Evolutionary conservation across 2,888 invertebrate species (phyloP).

Genomic region (Callinectes sapidus): DNA sequence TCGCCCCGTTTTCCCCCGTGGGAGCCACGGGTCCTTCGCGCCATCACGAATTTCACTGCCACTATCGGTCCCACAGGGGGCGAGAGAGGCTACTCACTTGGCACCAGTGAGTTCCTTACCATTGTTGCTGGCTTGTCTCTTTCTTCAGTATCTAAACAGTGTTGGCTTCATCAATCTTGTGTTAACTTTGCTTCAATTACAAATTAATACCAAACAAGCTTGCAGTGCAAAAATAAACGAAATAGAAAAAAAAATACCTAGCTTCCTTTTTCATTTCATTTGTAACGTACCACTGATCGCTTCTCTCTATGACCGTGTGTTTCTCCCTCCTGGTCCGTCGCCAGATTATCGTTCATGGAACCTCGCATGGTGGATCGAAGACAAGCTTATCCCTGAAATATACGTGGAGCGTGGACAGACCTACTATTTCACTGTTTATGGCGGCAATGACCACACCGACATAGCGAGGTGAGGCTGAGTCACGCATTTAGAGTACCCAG

Average conservation of each 20-base stretch:
- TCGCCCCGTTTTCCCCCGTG: constrained; percentile 81
- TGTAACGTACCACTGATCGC: neutral
- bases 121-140: neutral
- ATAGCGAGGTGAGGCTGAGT: constrained; percentile 79
- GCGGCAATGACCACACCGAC: constrained; percentile 83
- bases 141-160: neutral
- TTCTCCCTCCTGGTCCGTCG: neutral
- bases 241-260: neutral
- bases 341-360: constrained; percentile 74
- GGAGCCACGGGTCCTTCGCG: constrained; percentile 82
- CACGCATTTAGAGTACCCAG: neutral
- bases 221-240: neutral
- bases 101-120: constrained; percentile 80
- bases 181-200: neutral
- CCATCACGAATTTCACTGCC: constrained; percentile 82
- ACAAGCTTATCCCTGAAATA: constrained; percentile 76
- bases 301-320: neutral
- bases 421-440: constrained; percentile 75
- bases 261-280: neutral
- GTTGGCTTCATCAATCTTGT: neutral
- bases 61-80: constrained; percentile 91
- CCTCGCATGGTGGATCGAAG: constrained; percentile 76
- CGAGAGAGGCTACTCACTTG: constrained; percentile 85
- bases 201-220: neutral
- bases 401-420: constrained; percentile 75